Evolutionary conservation across 2,113 vertebrate species (phyloP).

Genomic region (Caretta caretta): DNA sequence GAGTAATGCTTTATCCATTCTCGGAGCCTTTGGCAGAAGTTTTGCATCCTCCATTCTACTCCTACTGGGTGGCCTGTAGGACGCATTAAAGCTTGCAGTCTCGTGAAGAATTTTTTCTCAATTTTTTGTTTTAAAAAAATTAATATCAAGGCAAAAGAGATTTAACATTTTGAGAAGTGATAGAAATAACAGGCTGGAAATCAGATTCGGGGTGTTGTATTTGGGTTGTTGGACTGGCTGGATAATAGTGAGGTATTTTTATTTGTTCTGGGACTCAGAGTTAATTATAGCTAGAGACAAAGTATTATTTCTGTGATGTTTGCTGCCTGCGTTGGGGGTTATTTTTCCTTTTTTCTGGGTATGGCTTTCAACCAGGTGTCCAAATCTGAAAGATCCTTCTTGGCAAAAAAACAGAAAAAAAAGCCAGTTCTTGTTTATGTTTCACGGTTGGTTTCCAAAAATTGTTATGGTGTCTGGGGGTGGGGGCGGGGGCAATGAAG

Average conservation of each 20-base stretch:
- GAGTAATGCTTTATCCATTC: slow-evolving; percentile 42
- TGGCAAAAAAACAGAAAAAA: neutral
- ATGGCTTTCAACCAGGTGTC: slow-evolving; percentile 30
- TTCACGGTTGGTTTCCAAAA: slow-evolving; percentile 35
- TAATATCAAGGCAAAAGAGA: slow-evolving; percentile 31
- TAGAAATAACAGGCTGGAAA: slow-evolving; percentile 38
- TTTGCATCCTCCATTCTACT: slow-evolving; percentile 52
- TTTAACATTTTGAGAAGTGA: slow-evolving; percentile 42
- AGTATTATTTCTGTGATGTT: slow-evolving; percentile 13
- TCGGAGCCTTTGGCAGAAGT: slow-evolving; percentile 38
- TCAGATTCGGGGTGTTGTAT: slow-evolving; percentile 35
- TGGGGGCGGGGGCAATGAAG: neutral
- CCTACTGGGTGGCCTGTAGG: slow-evolving; percentile 52
- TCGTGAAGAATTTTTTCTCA: slow-evolving; percentile 46
- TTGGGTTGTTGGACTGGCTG: slow-evolving; percentile 15
- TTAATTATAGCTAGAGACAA: slow-evolving; percentile 16
- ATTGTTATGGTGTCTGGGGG: neutral
- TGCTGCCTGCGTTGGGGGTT: neutral
- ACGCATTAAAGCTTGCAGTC: slow-evolving; percentile 35
- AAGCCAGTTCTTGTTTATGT: neutral
- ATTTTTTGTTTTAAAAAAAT: slow-evolving; percentile 38
- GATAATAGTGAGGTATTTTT: slow-evolving; percentile 11
- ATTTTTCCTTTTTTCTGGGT: neutral
- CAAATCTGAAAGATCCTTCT: slow-evolving; percentile 17
- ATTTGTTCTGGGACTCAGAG: neutral